Evolutionary conservation across 2,113 vertebrate species (phyloP).

Genomic region (Cettia cetti): DNA sequence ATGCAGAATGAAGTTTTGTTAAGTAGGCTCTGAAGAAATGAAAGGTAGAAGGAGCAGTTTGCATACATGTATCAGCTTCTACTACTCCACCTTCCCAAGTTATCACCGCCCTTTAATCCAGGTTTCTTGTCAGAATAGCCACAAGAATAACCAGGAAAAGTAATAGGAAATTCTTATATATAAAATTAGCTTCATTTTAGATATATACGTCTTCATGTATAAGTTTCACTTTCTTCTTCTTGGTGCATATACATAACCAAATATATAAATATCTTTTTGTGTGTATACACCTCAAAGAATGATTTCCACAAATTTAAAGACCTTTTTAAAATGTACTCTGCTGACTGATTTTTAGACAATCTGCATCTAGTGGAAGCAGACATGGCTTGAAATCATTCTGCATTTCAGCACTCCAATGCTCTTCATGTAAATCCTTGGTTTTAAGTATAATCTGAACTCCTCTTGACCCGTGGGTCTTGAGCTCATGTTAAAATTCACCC

Average conservation of each 20-base stretch:
- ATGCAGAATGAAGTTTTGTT: background rate
- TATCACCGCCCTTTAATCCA: background rate
- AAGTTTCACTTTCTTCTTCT: background rate
- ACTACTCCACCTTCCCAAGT: background rate
- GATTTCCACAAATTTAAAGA: background rate
- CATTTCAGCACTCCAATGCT: background rate
- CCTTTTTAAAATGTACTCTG: background rate
- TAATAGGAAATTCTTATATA: background rate
- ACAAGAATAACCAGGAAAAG: background rate
- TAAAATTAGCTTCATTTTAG: background rate
- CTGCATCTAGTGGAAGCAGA: background rate
- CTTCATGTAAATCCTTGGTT: background rate
- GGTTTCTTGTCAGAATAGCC: background rate
- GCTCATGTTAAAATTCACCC: background rate
- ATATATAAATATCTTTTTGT: background rate
- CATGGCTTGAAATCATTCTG: background rate
- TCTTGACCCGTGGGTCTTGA: accelerated
- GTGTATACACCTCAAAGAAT: background rate
- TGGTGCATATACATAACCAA: background rate
- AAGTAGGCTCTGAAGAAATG: background rate
- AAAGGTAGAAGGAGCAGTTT: background rate
- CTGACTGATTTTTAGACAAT: background rate
- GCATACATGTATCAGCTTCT: background rate
- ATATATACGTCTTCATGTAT: no score
- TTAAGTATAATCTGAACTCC: background rate